phyloP scores from a whole-genome alignment of 1,140 invertebrate species.

The Hyphantria cunea region DNA sequence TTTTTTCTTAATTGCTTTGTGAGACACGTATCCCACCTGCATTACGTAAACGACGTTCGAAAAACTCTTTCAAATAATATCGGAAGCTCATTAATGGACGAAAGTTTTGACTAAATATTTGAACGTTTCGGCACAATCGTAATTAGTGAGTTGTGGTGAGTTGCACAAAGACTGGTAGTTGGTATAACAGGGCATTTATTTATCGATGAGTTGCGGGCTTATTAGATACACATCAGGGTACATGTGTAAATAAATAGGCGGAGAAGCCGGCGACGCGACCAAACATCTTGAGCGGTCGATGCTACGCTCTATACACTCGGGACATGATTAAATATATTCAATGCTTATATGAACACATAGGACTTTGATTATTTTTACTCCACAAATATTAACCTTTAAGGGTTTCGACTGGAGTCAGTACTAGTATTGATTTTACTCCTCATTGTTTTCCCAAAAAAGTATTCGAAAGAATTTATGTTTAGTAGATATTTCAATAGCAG shows the following conservation, averaged over 20 bases:
- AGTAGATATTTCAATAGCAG: too few relatives aligned
- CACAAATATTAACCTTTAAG: too few relatives aligned
- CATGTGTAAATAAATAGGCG: slow-evolving; percentile 75
- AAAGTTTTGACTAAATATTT: slow-evolving; percentile 79
- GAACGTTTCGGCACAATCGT: slow-evolving; percentile 61
- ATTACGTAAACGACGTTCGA: slow-evolving; percentile 69
- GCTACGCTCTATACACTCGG: slow-evolving; percentile 18
- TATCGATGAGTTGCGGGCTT: slow-evolving; percentile 58
- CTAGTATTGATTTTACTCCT: too few relatives aligned
- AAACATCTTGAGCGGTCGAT: slow-evolving; percentile 60
- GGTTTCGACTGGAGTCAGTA: too few relatives aligned
- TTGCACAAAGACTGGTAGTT: slow-evolving; percentile 74
- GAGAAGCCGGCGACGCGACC: slow-evolving; percentile 35
- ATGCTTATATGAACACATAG: slow-evolving; percentile 11
- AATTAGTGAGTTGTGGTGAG: slow-evolving; percentile 59
- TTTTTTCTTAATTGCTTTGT: slow-evolving; percentile 50
- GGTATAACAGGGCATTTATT: slow-evolving; percentile 67
- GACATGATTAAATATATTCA: slow-evolving; percentile 36
- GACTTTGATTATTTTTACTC: too few relatives aligned
- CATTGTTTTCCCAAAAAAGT: too few relatives aligned
- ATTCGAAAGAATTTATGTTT: too few relatives aligned
- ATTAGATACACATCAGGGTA: slow-evolving; percentile 74
- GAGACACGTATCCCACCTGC: slow-evolving; percentile 45
- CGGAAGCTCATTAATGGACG: slow-evolving; percentile 77
- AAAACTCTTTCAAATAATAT: slow-evolving; percentile 62